These are phyloP conservation scores for Catharus bicknelli DNA, from an alignment of 2,113 vertebrate genomes.

Conservation along the genomic window DNA sequence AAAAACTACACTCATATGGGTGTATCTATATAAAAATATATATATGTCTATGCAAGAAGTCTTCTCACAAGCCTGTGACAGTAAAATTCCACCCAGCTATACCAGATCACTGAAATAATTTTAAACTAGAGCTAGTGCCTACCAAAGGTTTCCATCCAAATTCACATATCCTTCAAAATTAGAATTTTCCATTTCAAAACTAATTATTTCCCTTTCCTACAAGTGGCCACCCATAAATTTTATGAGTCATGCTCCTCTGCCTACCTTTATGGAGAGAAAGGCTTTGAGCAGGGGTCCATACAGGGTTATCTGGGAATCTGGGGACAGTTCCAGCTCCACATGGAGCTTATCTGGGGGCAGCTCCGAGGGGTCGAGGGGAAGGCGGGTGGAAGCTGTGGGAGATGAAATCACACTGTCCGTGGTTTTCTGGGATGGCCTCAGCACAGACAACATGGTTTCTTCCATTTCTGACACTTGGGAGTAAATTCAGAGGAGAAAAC, in stretches of 20 bases:
- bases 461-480: conserved; percentile 92
- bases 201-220: not conserved
- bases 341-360: conserved; percentile 91
- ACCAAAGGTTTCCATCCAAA: not conserved
- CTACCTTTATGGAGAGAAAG: conserved; percentile 92
- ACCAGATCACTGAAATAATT: not conserved
- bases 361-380: conserved; percentile 87
- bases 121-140: not conserved
- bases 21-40: accelerated
- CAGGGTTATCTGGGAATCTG: conserved; percentile 92
- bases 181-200: accelerated
- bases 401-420: conserved; percentile 78
- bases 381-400: conserved; percentile 72
- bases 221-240: accelerated
- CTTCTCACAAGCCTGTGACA: not conserved
- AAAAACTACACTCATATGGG: not conserved
- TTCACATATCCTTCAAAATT: accelerated
- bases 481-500: not conserved
- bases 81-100: not conserved
- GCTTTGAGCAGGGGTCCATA: conserved; percentile 92
- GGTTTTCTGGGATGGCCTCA: conserved; percentile 81
- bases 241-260: accelerated
- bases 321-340: conserved; percentile 94
- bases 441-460: conserved; percentile 90
- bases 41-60: not conserved